A percentile compares a stretch with the other conserved stretches of the same genome.
Conservation (phyloP, 1,140 invertebrate species). For the Drosophila serrata region DNA sequence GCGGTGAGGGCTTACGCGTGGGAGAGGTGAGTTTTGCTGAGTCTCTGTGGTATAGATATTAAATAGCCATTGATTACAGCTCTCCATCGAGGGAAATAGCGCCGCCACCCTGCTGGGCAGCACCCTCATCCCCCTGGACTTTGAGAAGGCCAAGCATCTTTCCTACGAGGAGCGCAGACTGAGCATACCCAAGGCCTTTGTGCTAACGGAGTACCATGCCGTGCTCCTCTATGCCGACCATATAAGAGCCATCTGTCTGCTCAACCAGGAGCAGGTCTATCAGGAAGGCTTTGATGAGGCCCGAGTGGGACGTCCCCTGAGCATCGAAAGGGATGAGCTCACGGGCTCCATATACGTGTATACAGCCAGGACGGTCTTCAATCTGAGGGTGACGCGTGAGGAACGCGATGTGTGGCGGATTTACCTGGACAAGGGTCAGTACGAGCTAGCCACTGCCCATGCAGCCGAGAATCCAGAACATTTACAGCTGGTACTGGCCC, state of each 20-base stretch:
- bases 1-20: constrained; percentile 66
- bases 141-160: constrained; percentile 61
- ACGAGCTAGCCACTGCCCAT: constrained; percentile 94
- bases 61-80: constrained; percentile 22
- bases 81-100: constrained; percentile 53
- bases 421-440: constrained; percentile 94
- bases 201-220: constrained; percentile 96
- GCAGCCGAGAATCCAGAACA: constrained; percentile 92
- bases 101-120: constrained; percentile 52
- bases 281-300: constrained; percentile 93
- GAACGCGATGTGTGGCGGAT: constrained; percentile 96
- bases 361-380: constrained; percentile 93
- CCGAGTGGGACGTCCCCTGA: constrained; percentile 92
- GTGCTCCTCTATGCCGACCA: constrained; percentile 93
- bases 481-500: constrained; percentile 93
- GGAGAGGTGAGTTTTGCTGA: constrained; percentile 55
- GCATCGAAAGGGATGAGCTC: constrained; percentile 92
- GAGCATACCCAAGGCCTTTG: constrained; percentile 90
- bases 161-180: constrained; percentile 77
- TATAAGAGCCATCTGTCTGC: constrained; percentile 93
- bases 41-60: too few species aligned
- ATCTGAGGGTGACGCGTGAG: constrained; percentile 94
- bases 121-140: constrained; percentile 64
- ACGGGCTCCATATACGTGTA: constrained; percentile 95
- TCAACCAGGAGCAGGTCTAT: constrained; percentile 95